Evolutionary conservation across 2,888 invertebrate species (phyloP), one percentile per base, ranked within the genome.

Genomic region (Mythimna albipuncta): DNA sequence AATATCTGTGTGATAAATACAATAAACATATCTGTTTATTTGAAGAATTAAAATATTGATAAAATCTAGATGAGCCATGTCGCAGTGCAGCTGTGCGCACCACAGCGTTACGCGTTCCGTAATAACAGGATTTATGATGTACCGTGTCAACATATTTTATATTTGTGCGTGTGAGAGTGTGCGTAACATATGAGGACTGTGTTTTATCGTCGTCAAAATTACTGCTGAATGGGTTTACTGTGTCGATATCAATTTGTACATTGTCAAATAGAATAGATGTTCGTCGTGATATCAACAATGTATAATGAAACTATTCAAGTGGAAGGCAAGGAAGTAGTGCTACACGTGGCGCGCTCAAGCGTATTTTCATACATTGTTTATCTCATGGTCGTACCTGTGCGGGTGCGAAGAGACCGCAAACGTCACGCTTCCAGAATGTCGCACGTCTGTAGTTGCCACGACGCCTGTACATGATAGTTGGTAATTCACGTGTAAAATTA

Each of bases 21-120:
- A 10, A 10, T 54, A 47, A 44, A 55, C 26, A 13, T 0, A 38
- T 1, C 26, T 26, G 26, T 21, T 11, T 2, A 9, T 7, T 44
- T 6, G 6, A 2, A 54, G 2, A n/a, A 21, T 64, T n/a, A 44
- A 58, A n/a, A 4, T 21, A 50, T 26, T 41, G 16, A 32, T n/a
- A 38, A 58, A 19, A 41, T 41, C 62, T 58, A 64, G 38, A 67
- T 58, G 54, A 44, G 32, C 13, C n/a, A n/a, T 77, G 74, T 47
- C 74, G 74, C 78, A 65, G 52, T 78, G 78, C 78, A 78, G 78
- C 47, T 63, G 62, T 64, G 44, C 47, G 47, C 68, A 44, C 52
- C 64, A 62, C 64, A 62, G 44, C 44, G 64, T 69, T 16, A 77
- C 57, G 47, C 38, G 11, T 59, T 32, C n/a, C 63, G n/a, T 52